Evolutionary conservation across 2,888 invertebrate species (phyloP), one percentile per base, ranked within the genome.

Genomic region (Pegoplata infirma): DNA sequence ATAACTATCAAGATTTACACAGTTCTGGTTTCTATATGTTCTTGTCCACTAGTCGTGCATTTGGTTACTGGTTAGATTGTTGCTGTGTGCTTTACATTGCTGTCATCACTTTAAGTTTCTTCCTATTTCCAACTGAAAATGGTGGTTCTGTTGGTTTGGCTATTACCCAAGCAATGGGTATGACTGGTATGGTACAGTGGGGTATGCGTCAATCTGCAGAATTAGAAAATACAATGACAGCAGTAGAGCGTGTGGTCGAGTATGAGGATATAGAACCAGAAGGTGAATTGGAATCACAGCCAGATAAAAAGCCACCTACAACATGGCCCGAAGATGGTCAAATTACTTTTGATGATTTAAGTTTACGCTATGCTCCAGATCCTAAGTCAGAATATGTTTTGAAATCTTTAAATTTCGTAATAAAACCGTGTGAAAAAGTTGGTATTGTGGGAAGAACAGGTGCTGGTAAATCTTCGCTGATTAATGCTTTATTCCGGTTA

Each of bases 171-270:
- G 93, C 94, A 14, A 93, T 95, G 89, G 93, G 93, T 0, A 91
- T 96, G 68, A 94, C 94, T 0, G 94, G 95, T 5, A 90, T 90
- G 89, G 89, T 90, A 2, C 90, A 89, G 61, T 98, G 97, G 96
- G 97, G 96, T 25, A 96, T 98, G 93, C 91, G 97, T 7, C 97
- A 98, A 88, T 96, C 96, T 82, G 96, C 97, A 0, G 97, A 97
- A 88, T 88, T 96, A 5, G 95, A 94, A 86, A 96, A 96, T 86
- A 94, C 94, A 82, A 95, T 96, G 96, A 96, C 95, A 3, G 94
- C 96, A 1, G 97, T 98, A 0, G 98, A 98, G 89, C 92, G 93
- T 82, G 91, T 93, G 76, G 90, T 93, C 80, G 94, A 95, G 84
- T 96, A 95, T 87, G 91, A 92, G 25, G 81, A 84, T 44, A 85